phyloP scores from a whole-genome alignment of 1,140 invertebrate genomes.

The Branchinecta lynchi region DNA sequence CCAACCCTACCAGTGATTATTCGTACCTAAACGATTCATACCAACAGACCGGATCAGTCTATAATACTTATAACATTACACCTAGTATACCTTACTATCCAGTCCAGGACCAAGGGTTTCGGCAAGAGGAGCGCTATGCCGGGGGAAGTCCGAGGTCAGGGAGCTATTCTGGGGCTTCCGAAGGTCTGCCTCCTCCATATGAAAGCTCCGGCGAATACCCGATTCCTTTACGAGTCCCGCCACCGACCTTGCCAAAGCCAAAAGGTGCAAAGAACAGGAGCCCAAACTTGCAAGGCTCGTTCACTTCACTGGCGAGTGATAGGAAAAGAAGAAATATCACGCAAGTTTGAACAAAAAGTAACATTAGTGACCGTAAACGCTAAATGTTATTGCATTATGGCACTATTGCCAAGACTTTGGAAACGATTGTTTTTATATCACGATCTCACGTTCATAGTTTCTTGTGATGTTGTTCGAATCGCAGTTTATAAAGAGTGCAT shows the following conservation, averaged over 20 bases:
- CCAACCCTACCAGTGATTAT: conserved; percentile 2
- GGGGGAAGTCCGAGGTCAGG: not conserved
- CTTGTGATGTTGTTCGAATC: no score
- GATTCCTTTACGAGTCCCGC: not conserved
- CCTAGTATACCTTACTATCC: no score
- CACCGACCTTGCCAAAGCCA: conserved; percentile 20
- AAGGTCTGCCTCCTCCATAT: not conserved
- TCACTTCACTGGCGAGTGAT: conserved; percentile 21
- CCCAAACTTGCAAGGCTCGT: conserved; percentile 18
- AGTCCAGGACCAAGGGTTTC: not conserved
- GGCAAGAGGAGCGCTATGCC: not conserved
- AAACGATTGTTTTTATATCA: no score
- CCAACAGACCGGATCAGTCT: not conserved
- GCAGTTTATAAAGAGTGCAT: no score
- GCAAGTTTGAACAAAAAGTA: conserved; percentile 16
- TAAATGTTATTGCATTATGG: no score
- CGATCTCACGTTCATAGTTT: no score
- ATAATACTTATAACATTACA: not conserved
- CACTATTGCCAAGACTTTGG: no score
- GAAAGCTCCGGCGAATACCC: not conserved
- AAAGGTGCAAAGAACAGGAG: not conserved
- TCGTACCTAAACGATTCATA: conserved; percentile 1
- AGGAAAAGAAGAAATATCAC: conserved; percentile 21
- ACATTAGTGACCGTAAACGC: no score
- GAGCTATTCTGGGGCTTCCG: not conserved